Base-by-base conservation (phyloP, 2,888 invertebrate genomes). In the Encarsia formosa region DNA sequence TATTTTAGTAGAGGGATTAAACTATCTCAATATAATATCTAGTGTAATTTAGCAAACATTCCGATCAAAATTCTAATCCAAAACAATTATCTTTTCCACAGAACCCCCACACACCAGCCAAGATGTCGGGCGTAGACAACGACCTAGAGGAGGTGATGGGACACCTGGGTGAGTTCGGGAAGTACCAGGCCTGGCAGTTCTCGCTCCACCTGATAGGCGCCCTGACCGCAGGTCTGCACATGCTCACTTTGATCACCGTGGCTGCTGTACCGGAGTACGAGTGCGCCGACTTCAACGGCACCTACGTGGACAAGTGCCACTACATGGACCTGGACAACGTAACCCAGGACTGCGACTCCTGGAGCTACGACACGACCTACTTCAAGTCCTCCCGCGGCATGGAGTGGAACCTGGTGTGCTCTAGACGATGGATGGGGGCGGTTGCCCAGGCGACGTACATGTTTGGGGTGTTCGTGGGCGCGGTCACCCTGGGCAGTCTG, bases 321-420 rank as follows among this genome's bases (percentile, higher is more conserved):
- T 86, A 70, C 77, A 11, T 65, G 2, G 65, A 67, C 46, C 16
- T 5, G 3, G 45, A 69, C 2, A 75, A 76, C 38, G 60, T 62
- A 0, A 74, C 74, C 0, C 66, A 74, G 11, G 50, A 68, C 1
- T 84, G 84, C 61, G 63, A 69, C 6, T 73, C 78, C 0, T 91
- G 84, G 80, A 84, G 85, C 1, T 91, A 83, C 68, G 88, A 91
- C 64, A 78, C 78, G 8, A 86, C 82, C 0, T 88, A 88, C 65
- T 85, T 87, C 59, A 73, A 81, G 51, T 82, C 85, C 0, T 87
- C 90, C 0, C 80, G 86, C 43, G 83, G 83, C 8, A 88, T 89
- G 15, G 89, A 92, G 71, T 91, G 91, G 91, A 76, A 85, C 66
- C 81, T 91, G 45, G 87, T 91, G 1, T 92, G 92, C 67, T 81